phyloP scores from a whole-genome alignment of 2,113 vertebrate species.

The Himantopus leucocephalus region DNA sequence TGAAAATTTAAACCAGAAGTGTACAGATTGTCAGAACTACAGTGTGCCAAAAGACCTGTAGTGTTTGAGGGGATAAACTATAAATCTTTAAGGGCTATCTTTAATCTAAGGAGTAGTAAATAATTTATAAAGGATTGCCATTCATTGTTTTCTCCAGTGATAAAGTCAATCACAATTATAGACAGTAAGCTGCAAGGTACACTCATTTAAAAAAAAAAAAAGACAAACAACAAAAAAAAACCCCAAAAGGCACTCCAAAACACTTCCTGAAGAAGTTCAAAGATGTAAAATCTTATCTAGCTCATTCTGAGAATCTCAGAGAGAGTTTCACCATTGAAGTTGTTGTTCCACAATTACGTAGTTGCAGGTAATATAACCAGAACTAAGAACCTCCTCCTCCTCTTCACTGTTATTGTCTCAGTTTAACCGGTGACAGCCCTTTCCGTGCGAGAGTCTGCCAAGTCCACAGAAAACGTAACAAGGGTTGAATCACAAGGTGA shows the following conservation, averaged over 20 bases:
- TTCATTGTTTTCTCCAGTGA: background rate
- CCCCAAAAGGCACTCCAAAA: background rate
- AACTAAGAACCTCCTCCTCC: background rate
- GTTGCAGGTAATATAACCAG: background rate
- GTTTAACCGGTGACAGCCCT: background rate
- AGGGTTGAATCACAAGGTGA: background rate
- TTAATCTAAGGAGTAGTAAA: background rate
- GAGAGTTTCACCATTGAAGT: background rate
- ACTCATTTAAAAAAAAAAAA: background rate
- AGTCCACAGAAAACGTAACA: background rate
- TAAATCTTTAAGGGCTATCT: background rate
- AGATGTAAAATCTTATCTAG: background rate
- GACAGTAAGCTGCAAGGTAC: background rate
- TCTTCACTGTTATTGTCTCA: background rate
- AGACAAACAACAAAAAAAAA: background rate
- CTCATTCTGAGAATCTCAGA: background rate
- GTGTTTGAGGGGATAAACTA: background rate
- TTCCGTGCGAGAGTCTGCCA: background rate
- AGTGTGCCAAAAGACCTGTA: background rate
- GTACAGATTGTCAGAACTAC: background rate
- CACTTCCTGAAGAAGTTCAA: background rate
- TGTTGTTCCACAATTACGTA: background rate
- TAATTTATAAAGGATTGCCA: background rate
- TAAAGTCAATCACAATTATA: background rate
- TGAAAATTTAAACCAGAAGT: background rate